Percentiles rank a stretch among this genome's conserved stretches.
Conservation (phyloP, 2,888 invertebrate species). For the Argynnis bischoffii region DNA sequence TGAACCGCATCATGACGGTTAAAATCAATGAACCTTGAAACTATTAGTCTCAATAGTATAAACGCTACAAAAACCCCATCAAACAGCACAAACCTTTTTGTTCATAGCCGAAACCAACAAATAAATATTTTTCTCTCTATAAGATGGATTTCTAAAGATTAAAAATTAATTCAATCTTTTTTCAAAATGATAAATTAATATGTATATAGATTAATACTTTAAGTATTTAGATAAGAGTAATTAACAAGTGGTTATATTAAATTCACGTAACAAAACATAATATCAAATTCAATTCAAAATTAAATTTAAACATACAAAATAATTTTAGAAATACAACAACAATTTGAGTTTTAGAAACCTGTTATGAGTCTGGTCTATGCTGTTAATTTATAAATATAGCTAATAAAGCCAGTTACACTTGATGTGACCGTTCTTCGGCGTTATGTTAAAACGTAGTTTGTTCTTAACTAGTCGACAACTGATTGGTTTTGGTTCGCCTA, state of each 20-base stretch:
- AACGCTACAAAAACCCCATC: conserved; percentile 37
- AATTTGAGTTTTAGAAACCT: neutral
- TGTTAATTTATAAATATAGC: conserved; percentile 68
- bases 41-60: conserved; percentile 23
- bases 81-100: conserved; percentile 22
- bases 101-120: conserved; percentile 16
- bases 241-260: no score
- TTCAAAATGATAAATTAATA: no score
- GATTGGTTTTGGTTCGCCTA: conserved; percentile 28
- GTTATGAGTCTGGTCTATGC: conserved; percentile 45
- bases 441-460: neutral
- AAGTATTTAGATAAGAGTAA: no score
- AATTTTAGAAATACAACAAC: no score
- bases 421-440: conserved; percentile 46
- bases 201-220: no score
- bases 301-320: no score
- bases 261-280: no score
- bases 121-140: conserved; percentile 21
- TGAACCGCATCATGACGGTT: conserved; percentile 24
- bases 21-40: conserved; percentile 20
- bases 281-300: no score
- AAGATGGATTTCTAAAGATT: neutral
- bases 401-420: conserved; percentile 40
- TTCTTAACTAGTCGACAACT: conserved; percentile 13
- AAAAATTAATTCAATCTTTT: neutral